phyloP scores from a whole-genome alignment of 2,888 invertebrate genomes.

The Cephus pulcher region DNA sequence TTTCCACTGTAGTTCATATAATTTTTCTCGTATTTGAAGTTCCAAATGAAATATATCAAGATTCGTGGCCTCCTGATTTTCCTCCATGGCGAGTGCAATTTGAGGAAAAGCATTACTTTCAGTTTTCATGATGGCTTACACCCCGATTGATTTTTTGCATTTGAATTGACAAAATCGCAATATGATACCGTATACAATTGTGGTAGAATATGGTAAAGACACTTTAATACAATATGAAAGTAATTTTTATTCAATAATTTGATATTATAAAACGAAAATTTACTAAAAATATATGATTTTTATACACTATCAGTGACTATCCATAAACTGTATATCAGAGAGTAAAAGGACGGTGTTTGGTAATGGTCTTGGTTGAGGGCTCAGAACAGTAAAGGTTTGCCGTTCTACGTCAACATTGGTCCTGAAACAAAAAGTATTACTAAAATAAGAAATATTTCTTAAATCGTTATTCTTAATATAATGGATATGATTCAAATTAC shows the following conservation, averaged over 20 bases:
- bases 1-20: conserved; percentile 51
- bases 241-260: background rate
- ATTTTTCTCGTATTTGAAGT: conserved; percentile 42
- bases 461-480: conserved; percentile 5
- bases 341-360: conserved; percentile 88
- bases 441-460: conserved; percentile 12
- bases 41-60: conserved; percentile 45
- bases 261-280: background rate
- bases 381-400: conserved; percentile 88
- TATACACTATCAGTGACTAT: conserved; percentile 75
- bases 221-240: background rate
- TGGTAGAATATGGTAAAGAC: background rate
- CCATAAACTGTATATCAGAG: conserved; percentile 96
- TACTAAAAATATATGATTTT: background rate
- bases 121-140: background rate
- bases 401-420: conserved; percentile 91
- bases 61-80: conserved; percentile 8
- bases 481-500: conserved; percentile 71
- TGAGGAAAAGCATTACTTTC: conserved; percentile 2
- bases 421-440: conserved; percentile 68
- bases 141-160: background rate
- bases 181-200: conserved; percentile 15
- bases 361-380: conserved; percentile 93
- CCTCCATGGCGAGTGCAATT: conserved; percentile 15
- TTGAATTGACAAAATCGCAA: background rate